A percentile compares a stretch with the other conserved stretches of the same genome.
phyloP scores from a whole-genome alignment of 1,140 invertebrate species.

The Drosophila busckii region DNA sequence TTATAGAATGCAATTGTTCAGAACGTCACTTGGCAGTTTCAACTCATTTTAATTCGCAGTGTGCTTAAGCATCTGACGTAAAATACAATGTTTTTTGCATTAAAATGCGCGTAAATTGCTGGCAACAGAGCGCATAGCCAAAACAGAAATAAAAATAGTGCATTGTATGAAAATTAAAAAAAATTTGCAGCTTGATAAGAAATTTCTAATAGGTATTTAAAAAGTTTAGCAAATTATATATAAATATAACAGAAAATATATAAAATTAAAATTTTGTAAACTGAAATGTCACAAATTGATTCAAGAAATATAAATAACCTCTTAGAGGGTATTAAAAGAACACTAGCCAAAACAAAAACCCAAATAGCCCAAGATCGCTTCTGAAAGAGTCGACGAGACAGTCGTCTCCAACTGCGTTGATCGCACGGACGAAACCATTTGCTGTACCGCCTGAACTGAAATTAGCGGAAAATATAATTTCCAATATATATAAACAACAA shows the following conservation, averaged over 20 bases:
- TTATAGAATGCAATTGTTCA: no score
- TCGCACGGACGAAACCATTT: conserved; percentile 45
- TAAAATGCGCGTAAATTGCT: conserved; percentile 41
- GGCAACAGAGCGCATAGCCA: conserved; percentile 34
- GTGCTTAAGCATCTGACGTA: conserved; percentile 41
- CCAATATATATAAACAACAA: conserved; percentile 16
- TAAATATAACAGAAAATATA: neutral
- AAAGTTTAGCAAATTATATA: no score
- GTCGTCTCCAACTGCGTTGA: conserved; percentile 50
- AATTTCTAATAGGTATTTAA: no score
- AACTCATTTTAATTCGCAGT: neutral
- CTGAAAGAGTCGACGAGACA: conserved; percentile 51
- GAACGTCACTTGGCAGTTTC: neutral
- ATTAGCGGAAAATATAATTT: conserved; percentile 41
- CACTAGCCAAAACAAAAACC: conserved; percentile 42
- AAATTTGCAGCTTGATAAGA: no score
- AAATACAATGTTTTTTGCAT: conserved; percentile 39
- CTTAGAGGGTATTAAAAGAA: conserved; percentile 6
- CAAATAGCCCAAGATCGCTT: conserved; percentile 42
- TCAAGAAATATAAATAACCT: neutral
- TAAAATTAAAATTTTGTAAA: neutral
- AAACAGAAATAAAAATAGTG: neutral
- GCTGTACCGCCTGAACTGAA: conserved; percentile 22
- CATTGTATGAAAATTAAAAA: no score
- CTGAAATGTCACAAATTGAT: neutral